Evolutionary conservation across 1,140 invertebrate genomes (phyloP).

Genomic region (Melipona quadrifasciata): DNA sequence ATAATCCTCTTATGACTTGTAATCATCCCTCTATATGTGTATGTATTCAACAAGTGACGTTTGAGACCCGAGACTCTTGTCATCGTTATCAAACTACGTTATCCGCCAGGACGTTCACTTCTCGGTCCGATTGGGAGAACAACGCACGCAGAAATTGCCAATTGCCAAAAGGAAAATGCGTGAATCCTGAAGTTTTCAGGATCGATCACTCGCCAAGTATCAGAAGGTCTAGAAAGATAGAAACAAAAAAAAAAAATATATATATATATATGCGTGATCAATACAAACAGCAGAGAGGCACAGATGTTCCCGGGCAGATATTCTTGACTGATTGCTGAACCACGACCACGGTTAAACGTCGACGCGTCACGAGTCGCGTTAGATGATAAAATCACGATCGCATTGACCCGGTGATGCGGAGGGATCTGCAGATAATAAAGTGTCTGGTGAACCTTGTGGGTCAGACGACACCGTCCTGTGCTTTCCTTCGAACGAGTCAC

Average conservation of each 20-base stretch:
- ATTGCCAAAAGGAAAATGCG: not conserved
- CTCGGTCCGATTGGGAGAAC: not conserved
- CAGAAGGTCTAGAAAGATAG: not conserved
- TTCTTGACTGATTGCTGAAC: not conserved
- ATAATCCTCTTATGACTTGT: conserved; percentile 29
- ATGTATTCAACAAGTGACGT: conserved; percentile 57
- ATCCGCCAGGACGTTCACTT: not conserved
- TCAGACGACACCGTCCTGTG: not conserved
- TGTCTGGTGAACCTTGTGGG: conserved; percentile 14
- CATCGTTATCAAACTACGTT: conserved; percentile 15
- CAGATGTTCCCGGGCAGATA: not conserved
- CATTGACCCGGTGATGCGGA: conserved; percentile 42
- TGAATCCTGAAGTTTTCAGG: not conserved
- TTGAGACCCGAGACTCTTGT: conserved; percentile 8
- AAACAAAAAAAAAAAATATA: not conserved
- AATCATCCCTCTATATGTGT: conserved; percentile 18
- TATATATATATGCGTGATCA: not conserved
- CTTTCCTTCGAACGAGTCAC: not conserved
- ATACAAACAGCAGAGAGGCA: not conserved
- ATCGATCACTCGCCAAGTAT: not conserved
- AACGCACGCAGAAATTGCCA: too few species aligned
- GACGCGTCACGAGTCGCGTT: conserved; percentile 35
- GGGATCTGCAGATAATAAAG: conserved; percentile 16
- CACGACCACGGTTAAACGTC: conserved; percentile 47
- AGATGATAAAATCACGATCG: conserved; percentile 33